Base-by-base conservation (phyloP, 1,140 invertebrate species). In the Pseudomyrmex pallidus region DNA sequence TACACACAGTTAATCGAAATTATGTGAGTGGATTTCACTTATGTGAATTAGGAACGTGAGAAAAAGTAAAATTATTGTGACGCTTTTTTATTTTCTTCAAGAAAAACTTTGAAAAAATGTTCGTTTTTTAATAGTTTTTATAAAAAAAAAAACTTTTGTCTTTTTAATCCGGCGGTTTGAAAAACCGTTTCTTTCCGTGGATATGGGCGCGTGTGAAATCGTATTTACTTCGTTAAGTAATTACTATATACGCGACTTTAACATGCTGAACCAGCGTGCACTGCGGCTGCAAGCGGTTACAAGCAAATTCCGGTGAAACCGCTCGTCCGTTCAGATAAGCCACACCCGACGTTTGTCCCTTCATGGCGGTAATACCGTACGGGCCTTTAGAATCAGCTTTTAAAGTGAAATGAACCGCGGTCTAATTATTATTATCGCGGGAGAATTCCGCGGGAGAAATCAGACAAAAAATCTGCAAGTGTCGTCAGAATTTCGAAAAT, bases 321-420 rank as follows among this genome's bases (percentile, higher is more conserved):
- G 61, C 59, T 76, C 73, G 72, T 77, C 62, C 82, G 73, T 63
- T 77, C 82, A 78, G 82, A 83, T 83, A 83, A 83, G 82, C 73
- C 73, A 66, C 61, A 64, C 73, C 82, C 80, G 68, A 76, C 59
- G 80, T 77, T 83, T 57, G 72, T 77, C 73, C 73, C 82, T 83
- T 83, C 74, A 50, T 63, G 74, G 74, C 82, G 82, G 52, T 76
- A 64, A 66, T 83, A 66, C 52, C 80, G 56, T 17, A 13, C 56
- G 20, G 68, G 48, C 57, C 68, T 52, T 50, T 25, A 78, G 74
- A 44, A 83, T 83, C 82, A 77, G 73, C 73, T 64, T 83, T 78
- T 83, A 44, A 61, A 64, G 35, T 83, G 73, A 83, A 83, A 80
- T 72, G 66, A 80, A 80, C 44, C 76, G 66, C 66, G 76, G 17